phyloP scores from a whole-genome alignment of 1,140 invertebrate species.

The Drosophila santomea region DNA sequence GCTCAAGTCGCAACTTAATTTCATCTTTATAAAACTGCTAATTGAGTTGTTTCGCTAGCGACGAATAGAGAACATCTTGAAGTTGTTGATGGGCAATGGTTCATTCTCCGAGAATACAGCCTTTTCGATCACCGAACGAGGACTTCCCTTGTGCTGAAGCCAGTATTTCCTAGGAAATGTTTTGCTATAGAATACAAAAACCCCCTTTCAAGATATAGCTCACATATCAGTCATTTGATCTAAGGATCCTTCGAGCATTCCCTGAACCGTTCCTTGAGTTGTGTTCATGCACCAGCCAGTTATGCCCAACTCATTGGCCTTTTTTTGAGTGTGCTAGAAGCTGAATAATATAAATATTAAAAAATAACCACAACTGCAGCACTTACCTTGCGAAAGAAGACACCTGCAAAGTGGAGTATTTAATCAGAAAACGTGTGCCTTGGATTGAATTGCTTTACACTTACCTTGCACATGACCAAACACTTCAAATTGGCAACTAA shows the following conservation, averaged over 20 bases:
- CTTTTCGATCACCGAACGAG: constrained; percentile 53
- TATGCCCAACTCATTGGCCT: constrained; percentile 51
- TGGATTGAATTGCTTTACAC: neutral
- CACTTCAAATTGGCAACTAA: constrained; percentile 52
- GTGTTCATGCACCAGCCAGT: constrained; percentile 72
- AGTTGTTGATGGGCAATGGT: constrained; percentile 30
- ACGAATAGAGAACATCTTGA: constrained; percentile 44
- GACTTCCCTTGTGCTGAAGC: constrained; percentile 66
- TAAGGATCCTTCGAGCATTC: constrained; percentile 54
- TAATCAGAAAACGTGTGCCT: neutral
- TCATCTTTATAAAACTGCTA: neutral
- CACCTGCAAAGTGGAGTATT: constrained; percentile 13
- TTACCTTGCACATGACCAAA: constrained; percentile 61
- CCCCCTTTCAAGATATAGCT: neutral
- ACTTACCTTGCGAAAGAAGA: constrained; percentile 59
- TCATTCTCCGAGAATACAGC: constrained; percentile 58
- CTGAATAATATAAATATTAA: too few species aligned
- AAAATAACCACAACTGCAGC: too few species aligned
- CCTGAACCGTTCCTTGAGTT: constrained; percentile 52
- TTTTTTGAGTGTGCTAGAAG: constrained; percentile 46
- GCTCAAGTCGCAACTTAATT: neutral
- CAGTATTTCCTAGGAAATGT: constrained; percentile 45
- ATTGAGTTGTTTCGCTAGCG: constrained; percentile 16
- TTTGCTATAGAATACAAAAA: too few species aligned
- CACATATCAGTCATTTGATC: constrained; percentile 59